Percentiles rank a stretch among this genome's conserved stretches.
phyloP scores from a whole-genome alignment of 2,797 vertebrate genomes.

The Gila robusta region DNA sequence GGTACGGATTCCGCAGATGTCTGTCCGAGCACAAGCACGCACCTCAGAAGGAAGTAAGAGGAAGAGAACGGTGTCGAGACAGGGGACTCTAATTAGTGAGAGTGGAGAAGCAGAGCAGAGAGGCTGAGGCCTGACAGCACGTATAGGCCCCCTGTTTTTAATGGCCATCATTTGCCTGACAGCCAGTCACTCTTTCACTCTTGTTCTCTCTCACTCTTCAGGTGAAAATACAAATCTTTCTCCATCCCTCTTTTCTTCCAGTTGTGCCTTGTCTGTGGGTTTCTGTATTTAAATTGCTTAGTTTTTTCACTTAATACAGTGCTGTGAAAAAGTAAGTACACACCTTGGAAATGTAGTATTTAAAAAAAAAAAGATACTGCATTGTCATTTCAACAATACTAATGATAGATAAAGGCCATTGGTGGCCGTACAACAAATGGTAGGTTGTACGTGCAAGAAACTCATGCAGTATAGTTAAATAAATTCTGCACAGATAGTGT shows the following conservation, averaged over 20 bases:
- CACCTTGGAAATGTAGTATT: neutral
- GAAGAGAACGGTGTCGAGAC: slow-evolving; percentile 48
- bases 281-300: neutral
- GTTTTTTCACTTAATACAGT: neutral
- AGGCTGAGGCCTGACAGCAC: slow-evolving; percentile 68
- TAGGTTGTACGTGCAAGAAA: neutral
- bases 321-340: neutral
- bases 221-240: slow-evolving; percentile 32
- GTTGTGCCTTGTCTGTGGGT: neutral
- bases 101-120: slow-evolving; percentile 41
- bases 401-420: neutral
- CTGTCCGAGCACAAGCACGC: neutral
- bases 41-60: slow-evolving; percentile 21
- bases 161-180: slow-evolving; percentile 72
- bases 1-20: slow-evolving; percentile 30
- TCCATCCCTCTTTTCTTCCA: neutral
- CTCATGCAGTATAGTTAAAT: neutral
- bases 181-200: slow-evolving; percentile 62
- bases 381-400: neutral
- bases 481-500: neutral
- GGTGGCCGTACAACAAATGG: no score
- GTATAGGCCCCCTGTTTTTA: slow-evolving; percentile 67
- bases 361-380: neutral
- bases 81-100: slow-evolving; percentile 66
- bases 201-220: slow-evolving; percentile 42